Percentiles rank a stretch among this genome's conserved stretches.
phyloP scores from a whole-genome alignment of 2,113 vertebrate genomes.

The Dicerorhinus sumatrensis region DNA sequence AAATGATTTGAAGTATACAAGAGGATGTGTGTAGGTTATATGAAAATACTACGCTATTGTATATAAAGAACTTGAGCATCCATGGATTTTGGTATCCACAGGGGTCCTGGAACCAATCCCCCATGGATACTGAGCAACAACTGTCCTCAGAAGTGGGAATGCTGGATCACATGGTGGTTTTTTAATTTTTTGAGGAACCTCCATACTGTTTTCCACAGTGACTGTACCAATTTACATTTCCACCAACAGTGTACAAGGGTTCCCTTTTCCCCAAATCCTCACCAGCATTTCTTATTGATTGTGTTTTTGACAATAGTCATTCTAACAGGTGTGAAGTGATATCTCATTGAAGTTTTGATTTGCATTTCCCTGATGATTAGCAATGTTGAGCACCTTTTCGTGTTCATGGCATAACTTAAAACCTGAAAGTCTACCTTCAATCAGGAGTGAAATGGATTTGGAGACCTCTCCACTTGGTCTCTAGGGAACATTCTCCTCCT shows the following conservation, averaged over 20 bases:
- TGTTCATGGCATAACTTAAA: slow-evolving; percentile 15
- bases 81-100: too few species aligned
- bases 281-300: neutral
- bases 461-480: slow-evolving; percentile 36
- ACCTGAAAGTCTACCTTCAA: slow-evolving; percentile 34
- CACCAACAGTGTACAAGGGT: neutral
- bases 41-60: too few species aligned
- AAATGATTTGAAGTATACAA: too few species aligned
- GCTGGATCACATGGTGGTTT: neutral
- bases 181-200: neutral
- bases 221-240: neutral
- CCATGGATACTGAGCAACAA: too few species aligned
- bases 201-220: neutral
- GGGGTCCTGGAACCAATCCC: too few species aligned
- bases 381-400: neutral
- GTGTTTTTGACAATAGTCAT: neutral
- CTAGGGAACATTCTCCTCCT: neutral
- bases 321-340: neutral
- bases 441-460: slow-evolving; percentile 45
- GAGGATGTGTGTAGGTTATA: too few species aligned
- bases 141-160: neutral
- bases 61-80: too few species aligned
- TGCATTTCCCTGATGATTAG: neutral
- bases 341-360: neutral
- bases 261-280: neutral